These are phyloP conservation scores for Cygnus atratus DNA, from an alignment of 2,113 vertebrate species.

Conservation along the genomic window DNA sequence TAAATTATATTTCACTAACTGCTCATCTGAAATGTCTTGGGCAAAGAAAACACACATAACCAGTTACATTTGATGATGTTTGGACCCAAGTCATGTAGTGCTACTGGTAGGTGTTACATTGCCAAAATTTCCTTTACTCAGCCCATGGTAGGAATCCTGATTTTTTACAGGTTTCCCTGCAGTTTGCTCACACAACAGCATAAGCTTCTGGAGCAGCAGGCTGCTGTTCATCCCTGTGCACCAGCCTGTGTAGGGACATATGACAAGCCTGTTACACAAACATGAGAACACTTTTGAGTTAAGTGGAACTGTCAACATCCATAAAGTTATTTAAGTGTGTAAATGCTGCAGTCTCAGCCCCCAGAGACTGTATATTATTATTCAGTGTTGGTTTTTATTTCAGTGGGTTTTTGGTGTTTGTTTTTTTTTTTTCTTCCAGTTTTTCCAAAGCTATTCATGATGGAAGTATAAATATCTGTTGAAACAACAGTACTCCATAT, in stretches of 20 bases:
- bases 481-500: not conserved
- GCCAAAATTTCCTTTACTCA: not conserved
- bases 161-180: not conserved
- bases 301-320: not conserved
- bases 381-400: not conserved
- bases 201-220: not conserved
- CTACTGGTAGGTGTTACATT: not conserved
- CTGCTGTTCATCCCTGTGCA: not conserved
- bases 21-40: not conserved
- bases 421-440: not conserved
- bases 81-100: not conserved
- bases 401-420: rapidly evolving
- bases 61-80: not conserved
- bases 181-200: not conserved
- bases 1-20: not conserved
- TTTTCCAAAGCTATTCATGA: not conserved
- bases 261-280: not conserved
- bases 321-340: not conserved
- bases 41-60: not conserved
- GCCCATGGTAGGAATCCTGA: not conserved
- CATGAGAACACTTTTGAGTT: not conserved
- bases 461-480: not conserved
- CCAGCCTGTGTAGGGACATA: rapidly evolving
- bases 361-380: not conserved
- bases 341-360: not conserved